Conservation (phyloP, 2,113 vertebrate species). For the Hydrolagus affinis region DNA sequence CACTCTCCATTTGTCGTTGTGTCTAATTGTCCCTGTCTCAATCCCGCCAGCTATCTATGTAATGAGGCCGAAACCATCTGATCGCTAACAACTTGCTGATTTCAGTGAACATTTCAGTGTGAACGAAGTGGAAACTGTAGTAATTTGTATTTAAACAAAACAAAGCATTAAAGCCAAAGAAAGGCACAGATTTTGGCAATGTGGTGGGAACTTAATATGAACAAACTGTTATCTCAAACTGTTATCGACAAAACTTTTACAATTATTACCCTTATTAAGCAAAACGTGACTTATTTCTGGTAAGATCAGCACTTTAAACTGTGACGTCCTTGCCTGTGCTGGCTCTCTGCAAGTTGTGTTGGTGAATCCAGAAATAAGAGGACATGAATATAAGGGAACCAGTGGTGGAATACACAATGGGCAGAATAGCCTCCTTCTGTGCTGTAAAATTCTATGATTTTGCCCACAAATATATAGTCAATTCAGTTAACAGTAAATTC, state of each 20-base stretch:
- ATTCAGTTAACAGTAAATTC: no score
- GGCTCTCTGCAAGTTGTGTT: no score
- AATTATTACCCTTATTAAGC: not conserved
- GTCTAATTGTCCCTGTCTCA: no score
- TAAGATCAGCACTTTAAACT: not conserved
- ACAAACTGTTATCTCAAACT: not conserved
- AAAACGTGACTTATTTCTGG: not conserved
- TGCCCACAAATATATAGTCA: no score
- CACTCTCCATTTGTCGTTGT: no score
- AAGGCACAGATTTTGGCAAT: not conserved
- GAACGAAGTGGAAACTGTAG: not conserved
- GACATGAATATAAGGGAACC: no score
- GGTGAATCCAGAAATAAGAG: no score
- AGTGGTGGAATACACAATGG: no score
- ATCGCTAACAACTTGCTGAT: not conserved
- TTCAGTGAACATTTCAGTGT: not conserved
- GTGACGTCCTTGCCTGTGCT: not conserved
- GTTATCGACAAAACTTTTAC: not conserved
- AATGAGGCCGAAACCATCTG: not conserved
- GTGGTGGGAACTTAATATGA: not conserved
- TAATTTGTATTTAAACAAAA: slow-evolving; percentile 7
- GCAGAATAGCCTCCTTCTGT: no score
- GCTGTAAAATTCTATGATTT: no score
- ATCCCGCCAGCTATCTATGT: not conserved
- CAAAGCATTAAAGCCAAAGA: not conserved